These are phyloP conservation scores for Tillus elongatus DNA, from an alignment of 2,888 invertebrate genomes.

Conservation along the genomic window DNA sequence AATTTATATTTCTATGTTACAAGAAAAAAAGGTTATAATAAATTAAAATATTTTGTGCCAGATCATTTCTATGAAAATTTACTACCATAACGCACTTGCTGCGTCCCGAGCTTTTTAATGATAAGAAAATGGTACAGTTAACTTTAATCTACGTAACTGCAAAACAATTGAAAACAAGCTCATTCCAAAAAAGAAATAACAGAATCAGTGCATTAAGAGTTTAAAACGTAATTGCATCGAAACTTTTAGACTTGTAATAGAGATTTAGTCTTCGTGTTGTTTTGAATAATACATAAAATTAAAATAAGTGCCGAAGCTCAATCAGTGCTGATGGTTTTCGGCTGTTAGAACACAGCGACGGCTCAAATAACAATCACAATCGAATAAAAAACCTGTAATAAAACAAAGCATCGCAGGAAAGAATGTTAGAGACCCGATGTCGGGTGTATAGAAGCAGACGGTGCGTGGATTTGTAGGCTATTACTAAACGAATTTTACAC, in stretches of 20 bases:
- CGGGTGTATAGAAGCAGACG: conserved; percentile 20
- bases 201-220: conserved; percentile 22
- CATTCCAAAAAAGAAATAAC: background rate
- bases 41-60: no score
- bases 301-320: no score
- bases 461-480: conserved; percentile 36
- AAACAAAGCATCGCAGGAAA: conserved; percentile 18
- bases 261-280: conserved; percentile 25
- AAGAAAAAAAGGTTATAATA: no score
- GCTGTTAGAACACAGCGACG: no score
- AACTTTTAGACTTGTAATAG: conserved; percentile 28
- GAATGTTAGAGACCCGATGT: no score
- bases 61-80: no score
- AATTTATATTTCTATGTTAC: no score
- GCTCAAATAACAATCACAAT: conserved; percentile 19
- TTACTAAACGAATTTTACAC: conserved; percentile 43
- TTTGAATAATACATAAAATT: conserved; percentile 37
- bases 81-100: no score
- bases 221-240: conserved; percentile 29
- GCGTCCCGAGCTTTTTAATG: no score
- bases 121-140: no score
- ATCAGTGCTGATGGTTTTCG: no score
- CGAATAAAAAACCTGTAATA: conserved; percentile 20
- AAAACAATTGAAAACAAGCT: background rate
- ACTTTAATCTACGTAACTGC: no score